Evolutionary conservation across 1,140 invertebrate genomes (phyloP).

Genomic region (Pinna nobilis): DNA sequence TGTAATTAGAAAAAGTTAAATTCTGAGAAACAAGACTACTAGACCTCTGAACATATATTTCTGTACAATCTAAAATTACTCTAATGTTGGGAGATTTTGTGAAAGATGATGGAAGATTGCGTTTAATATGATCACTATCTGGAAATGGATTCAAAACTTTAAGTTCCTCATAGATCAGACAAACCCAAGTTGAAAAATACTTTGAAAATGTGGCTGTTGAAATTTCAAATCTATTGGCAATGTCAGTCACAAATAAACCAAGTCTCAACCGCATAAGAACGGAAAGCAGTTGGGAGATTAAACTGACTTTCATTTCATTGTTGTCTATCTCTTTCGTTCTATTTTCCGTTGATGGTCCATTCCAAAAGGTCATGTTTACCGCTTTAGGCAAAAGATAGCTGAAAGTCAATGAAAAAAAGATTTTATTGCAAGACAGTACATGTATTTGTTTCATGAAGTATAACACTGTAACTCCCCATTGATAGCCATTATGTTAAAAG

Average conservation of each 20-base stretch:
- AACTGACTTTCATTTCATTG: neutral
- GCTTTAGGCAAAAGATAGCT: neutral
- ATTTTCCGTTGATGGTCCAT: neutral
- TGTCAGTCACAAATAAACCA: slow-evolving; percentile 20
- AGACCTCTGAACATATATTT: slow-evolving; percentile 24
- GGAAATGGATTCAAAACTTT: slow-evolving; percentile 31
- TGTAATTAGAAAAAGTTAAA: slow-evolving; percentile 33
- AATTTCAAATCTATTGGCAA: slow-evolving; percentile 21
- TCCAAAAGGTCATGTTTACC: slow-evolving; percentile 8
- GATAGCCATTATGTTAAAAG: too few species aligned
- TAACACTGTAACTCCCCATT: too few species aligned
- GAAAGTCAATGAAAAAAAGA: neutral
- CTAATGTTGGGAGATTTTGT: slow-evolving; percentile 16
- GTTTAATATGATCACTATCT: slow-evolving; percentile 7
- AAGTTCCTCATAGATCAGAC: slow-evolving; percentile 8
- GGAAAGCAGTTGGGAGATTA: neutral
- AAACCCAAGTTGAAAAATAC: slow-evolving; percentile 19
- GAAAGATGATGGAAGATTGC: slow-evolving; percentile 20
- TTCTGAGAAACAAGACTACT: slow-evolving; percentile 6
- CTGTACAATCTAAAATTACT: slow-evolving; percentile 31
- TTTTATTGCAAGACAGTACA: neutral
- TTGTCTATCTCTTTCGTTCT: neutral
- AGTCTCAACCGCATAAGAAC: neutral
- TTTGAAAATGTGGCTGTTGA: slow-evolving; percentile 22
- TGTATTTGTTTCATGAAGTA: neutral